Conservation (phyloP, 2,888 invertebrate genomes). For the Eristalinus aeneus region DNA sequence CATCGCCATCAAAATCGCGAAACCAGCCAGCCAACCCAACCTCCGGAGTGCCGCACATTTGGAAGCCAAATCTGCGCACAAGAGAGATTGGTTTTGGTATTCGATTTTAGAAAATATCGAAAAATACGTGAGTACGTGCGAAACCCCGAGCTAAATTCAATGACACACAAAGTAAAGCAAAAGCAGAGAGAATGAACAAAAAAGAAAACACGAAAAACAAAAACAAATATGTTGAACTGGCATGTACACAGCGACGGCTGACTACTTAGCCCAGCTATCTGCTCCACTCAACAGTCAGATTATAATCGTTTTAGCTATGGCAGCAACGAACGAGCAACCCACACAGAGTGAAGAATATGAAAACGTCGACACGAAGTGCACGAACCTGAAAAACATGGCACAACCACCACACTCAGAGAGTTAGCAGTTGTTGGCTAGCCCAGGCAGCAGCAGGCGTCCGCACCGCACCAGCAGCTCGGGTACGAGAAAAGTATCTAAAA, state of each 20-base stretch:
- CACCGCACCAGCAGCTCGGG: background rate
- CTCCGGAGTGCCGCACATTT: conserved; percentile 8
- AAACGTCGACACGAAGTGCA: conserved; percentile 30
- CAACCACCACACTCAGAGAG: background rate
- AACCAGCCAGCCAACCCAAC: conserved; percentile 20
- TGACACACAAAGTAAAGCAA: conserved; percentile 21
- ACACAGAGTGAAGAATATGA: conserved; percentile 33
- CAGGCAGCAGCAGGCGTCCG: background rate
- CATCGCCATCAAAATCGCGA: background rate
- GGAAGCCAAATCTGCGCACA: conserved; percentile 19
- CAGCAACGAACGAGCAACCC: conserved; percentile 28
- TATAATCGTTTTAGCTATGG: conserved; percentile 23
- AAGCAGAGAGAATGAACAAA: conserved; percentile 14
- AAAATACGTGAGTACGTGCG: conserved; percentile 50
- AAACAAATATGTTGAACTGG: background rate
- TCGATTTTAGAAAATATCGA: conserved; percentile 44
- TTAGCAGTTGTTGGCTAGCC: conserved; percentile 5
- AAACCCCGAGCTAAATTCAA: conserved; percentile 33
- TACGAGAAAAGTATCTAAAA: conserved; percentile 19
- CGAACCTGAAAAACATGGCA: conserved; percentile 39
- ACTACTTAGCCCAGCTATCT: conserved; percentile 10
- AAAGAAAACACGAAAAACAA: conserved; percentile 13
- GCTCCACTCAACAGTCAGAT: conserved; percentile 17
- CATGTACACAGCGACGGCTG: background rate
- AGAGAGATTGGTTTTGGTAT: conserved; percentile 40